A percentile compares a stretch with the other conserved stretches of the same genome.
Evolutionary conservation across 2,888 invertebrate species (phyloP).

Genomic region (Drosophila anceps): DNA sequence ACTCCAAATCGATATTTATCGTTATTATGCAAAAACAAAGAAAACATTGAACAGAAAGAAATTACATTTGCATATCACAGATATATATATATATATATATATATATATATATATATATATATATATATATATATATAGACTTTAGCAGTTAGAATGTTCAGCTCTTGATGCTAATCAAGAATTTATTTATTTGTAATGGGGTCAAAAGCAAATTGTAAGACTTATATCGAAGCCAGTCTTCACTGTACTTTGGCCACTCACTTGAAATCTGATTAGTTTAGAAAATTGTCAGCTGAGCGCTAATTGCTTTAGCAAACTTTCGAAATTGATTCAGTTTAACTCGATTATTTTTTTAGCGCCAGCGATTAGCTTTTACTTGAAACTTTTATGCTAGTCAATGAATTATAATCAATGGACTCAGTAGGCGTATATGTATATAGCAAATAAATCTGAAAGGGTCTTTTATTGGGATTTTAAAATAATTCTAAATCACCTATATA

Average conservation of each 20-base stretch:
- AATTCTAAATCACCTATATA: constrained; percentile 2
- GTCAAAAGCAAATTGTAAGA: not conserved
- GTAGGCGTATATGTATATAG: not conserved
- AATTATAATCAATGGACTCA: not conserved
- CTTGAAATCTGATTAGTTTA: not conserved
- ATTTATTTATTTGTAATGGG: not conserved
- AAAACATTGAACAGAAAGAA: not conserved
- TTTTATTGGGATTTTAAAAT: not conserved
- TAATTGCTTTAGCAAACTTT: constrained; percentile 14
- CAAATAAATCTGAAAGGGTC: not conserved
- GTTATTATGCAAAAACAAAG: not conserved
- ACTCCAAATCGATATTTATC: not conserved
- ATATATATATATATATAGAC: too few species aligned
- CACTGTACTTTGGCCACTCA: not conserved
- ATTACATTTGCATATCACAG: not conserved
- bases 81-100: too few species aligned
- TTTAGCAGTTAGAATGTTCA: not conserved
- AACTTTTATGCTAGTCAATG: constrained; percentile 1
- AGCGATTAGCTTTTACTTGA: not conserved
- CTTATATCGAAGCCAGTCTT: not conserved
- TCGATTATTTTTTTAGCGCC: not conserved
- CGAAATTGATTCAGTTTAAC: constrained; percentile 5
- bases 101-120: too few species aligned
- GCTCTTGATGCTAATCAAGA: not conserved
- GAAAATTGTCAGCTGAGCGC: constrained; percentile 5